These are phyloP conservation scores for Chlorops oryzae DNA, from an alignment of 1,140 invertebrate genomes.

Conservation along the genomic window DNA sequence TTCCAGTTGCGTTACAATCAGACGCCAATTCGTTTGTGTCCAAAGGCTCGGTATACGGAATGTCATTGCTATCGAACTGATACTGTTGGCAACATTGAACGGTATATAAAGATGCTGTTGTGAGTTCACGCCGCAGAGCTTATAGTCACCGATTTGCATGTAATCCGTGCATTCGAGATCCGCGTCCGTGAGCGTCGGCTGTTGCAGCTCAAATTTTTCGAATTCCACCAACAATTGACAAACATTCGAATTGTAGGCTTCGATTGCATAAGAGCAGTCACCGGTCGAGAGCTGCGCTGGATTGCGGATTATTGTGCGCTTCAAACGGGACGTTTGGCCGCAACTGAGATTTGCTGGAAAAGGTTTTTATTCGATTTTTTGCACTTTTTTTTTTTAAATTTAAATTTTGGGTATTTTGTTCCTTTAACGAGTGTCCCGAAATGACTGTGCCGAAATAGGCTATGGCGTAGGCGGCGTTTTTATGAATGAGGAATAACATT, in stretches of 20 bases:
- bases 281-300: slow-evolving; percentile 5
- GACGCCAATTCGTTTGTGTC: slow-evolving; percentile 22
- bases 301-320: slow-evolving; percentile 14
- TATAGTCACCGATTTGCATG: slow-evolving; percentile 28
- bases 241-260: slow-evolving; percentile 31
- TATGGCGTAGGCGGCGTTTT: too few relatives aligned
- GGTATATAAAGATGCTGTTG: slow-evolving; percentile 42
- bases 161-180: slow-evolving; percentile 21
- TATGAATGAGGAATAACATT: too few relatives aligned
- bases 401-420: too few relatives aligned
- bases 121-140: slow-evolving; percentile 29
- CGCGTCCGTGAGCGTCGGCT: slow-evolving; percentile 15
- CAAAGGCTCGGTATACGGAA: slow-evolving; percentile 20
- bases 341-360: slow-evolving; percentile 15
- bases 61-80: slow-evolving; percentile 22
- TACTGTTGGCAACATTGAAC: slow-evolving; percentile 27
- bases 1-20: slow-evolving; percentile 33
- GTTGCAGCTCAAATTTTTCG: slow-evolving; percentile 22
- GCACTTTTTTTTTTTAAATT: too few relatives aligned
- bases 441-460: too few relatives aligned
- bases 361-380: too few relatives aligned
- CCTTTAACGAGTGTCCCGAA: too few relatives aligned
- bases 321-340: neutral
- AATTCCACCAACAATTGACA: slow-evolving; percentile 42
- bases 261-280: slow-evolving; percentile 31